Conservation (phyloP, 2,888 invertebrate species). For the Hydrotaea diabolus region DNA sequence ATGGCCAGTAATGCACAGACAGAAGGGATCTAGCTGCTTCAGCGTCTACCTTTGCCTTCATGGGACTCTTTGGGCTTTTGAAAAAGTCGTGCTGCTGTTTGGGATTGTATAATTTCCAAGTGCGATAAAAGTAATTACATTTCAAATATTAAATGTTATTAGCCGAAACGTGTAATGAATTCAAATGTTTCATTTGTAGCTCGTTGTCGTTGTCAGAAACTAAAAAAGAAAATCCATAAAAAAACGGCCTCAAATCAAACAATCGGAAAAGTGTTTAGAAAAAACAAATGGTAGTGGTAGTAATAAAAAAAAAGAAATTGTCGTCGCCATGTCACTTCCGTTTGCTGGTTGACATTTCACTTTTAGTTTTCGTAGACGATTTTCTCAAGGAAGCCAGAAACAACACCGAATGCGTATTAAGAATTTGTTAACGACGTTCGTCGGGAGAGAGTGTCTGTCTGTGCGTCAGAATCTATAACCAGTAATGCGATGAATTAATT, state of each 20-base stretch:
- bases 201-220: too few relatives aligned
- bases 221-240: neutral
- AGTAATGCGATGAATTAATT: neutral
- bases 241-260: neutral
- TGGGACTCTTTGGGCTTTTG: neutral
- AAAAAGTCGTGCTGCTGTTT: neutral
- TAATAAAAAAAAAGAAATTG: slow-evolving; percentile 33
- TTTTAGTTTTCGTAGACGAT: slow-evolving; percentile 19
- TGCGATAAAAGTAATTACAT: slow-evolving; percentile 57
- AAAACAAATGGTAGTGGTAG: neutral
- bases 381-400: neutral
- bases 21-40: neutral
- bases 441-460: neutral
- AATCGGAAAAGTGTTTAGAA: neutral
- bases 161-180: slow-evolving; percentile 59
- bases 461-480: neutral
- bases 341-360: slow-evolving; percentile 37
- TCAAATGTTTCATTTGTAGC: slow-evolving; percentile 7
- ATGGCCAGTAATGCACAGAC: neutral
- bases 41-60: neutral
- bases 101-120: slow-evolving; percentile 38
- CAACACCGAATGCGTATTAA: neutral
- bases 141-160: slow-evolving; percentile 59
- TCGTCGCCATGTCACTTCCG: slow-evolving; percentile 55
- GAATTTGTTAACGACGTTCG: neutral